These are phyloP conservation scores for Eubucco bourcierii DNA, from an alignment of 2,113 vertebrate genomes.

Conservation along the genomic window DNA sequence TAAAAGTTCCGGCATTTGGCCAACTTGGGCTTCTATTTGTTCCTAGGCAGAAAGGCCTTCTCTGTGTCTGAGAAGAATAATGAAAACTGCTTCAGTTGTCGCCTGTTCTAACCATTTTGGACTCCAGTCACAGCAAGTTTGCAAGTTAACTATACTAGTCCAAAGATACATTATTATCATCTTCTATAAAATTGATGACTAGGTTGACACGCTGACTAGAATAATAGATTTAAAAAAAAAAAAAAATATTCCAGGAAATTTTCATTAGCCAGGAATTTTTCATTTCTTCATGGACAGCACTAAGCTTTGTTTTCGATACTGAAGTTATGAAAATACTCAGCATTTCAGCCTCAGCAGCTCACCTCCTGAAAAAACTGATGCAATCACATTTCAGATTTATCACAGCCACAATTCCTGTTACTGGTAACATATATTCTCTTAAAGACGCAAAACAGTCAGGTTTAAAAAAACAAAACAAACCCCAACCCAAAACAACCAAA, in stretches of 20 bases:
- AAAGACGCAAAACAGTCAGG: not conserved
- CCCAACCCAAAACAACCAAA: too few species aligned
- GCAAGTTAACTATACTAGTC: not conserved
- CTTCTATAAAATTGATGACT: not conserved
- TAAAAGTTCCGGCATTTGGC: not conserved
- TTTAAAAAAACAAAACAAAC: not conserved
- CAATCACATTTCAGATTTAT: not conserved
- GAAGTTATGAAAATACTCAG: not conserved
- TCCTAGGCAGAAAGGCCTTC: not conserved
- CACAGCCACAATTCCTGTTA: not conserved
- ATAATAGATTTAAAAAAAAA: not conserved
- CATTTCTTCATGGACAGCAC: not conserved
- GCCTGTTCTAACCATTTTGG: not conserved
- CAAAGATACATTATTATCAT: not conserved
- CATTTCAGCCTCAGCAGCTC: not conserved
- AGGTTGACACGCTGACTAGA: not conserved
- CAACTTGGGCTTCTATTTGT: not conserved
- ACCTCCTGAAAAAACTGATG: not conserved
- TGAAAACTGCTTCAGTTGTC: not conserved
- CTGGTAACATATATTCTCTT: not conserved
- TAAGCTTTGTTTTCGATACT: not conserved
- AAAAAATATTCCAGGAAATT: not conserved
- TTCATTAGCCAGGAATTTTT: not conserved
- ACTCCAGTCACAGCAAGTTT: not conserved
- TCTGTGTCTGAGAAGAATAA: not conserved